Evolutionary conservation across 1,140 invertebrate species (phyloP), one percentile per base, ranked within the genome.

Genomic region (Pogonomyrmex californicus): DNA sequence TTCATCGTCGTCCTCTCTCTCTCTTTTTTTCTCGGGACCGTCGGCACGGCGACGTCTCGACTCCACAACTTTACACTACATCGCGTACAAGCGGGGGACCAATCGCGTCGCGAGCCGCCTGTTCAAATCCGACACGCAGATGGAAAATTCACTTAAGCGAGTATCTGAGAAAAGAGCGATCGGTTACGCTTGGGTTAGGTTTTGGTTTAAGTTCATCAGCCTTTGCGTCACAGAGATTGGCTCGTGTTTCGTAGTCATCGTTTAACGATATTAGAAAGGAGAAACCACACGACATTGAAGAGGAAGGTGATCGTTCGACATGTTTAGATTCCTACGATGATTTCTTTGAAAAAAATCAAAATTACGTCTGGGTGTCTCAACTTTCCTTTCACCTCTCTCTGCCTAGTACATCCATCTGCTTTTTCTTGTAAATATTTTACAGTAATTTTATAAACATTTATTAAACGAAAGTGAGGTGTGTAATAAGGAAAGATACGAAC

Each of bases 181-280:
- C 2, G 62, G 17, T 90, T 87, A 87, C 66, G 30, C 14, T 30
- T 36, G 1, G 14, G 10, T 65, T 10, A 17, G 41, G 2, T 17
- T 71, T 30, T 23, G 23, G 23, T 23, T 23, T 23, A 23, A 17
- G 60, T 36, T 77, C 9, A 41, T 14, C 77, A 60, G 41, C 6
- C 47, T 76, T 60, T 33, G 44, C 58, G 58, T 68, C 60, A 12
- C 36, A 51, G 30, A 49, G 12, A 33, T 56, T 83, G 79, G 79
- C 79, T 83, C 68, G 79, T 62, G 79, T 83, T 75, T 83, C 68
- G n/a, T 36, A 63, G 60, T 79, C 51, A 78, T 68, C 49, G 36
- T 47, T 78, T 78, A 66, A 30, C 30, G 12, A 66, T 44, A 36
- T 66, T 66, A 36, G 44, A 51, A 85, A 12, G 60, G 10, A 47